Percentiles rank a stretch among this genome's conserved stretches.
These are phyloP conservation scores for Coracias cyanogaster DNA, from an alignment of 2,797 vertebrate species.

Conservation along the genomic window DNA sequence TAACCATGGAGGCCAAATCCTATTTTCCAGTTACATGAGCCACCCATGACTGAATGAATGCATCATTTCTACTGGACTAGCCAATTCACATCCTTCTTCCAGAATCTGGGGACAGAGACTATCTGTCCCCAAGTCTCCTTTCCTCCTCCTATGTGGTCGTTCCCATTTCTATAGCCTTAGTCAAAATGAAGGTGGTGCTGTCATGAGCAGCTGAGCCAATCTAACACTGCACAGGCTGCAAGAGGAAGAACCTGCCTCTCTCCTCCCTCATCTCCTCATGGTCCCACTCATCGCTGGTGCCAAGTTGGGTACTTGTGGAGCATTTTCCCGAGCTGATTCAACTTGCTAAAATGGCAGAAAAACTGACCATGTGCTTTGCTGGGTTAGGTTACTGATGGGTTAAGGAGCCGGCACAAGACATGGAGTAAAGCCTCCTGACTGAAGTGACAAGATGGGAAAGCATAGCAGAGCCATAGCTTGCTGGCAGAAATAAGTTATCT, in stretches of 20 bases:
- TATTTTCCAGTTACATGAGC: conserved; percentile 34
- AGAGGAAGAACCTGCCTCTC: neutral
- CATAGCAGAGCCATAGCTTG: neutral
- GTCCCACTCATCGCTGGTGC: neutral
- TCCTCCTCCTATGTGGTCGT: neutral
- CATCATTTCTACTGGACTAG: neutral
- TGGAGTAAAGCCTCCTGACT: rapidly evolving
- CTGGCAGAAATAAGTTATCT: neutral
- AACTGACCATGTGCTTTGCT: neutral
- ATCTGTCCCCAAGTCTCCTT: neutral
- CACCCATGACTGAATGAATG: conserved; percentile 48
- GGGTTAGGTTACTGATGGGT: neutral
- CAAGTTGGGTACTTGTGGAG: neutral
- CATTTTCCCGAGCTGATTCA: neutral
- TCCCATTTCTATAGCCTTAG: conserved; percentile 3
- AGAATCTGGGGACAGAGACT: conserved; percentile 21
- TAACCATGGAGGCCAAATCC: neutral
- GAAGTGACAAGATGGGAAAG: neutral
- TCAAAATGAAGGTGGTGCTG: neutral
- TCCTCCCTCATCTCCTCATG: neutral
- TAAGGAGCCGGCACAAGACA: neutral
- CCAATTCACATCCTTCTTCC: conserved; percentile 36
- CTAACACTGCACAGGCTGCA: neutral
- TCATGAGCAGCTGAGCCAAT: neutral
- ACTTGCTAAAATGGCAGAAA: neutral